A percentile compares a stretch with the other conserved stretches of the same genome.
phyloP scores from a whole-genome alignment of 2,888 invertebrate species.

The Elmis aenea region DNA sequence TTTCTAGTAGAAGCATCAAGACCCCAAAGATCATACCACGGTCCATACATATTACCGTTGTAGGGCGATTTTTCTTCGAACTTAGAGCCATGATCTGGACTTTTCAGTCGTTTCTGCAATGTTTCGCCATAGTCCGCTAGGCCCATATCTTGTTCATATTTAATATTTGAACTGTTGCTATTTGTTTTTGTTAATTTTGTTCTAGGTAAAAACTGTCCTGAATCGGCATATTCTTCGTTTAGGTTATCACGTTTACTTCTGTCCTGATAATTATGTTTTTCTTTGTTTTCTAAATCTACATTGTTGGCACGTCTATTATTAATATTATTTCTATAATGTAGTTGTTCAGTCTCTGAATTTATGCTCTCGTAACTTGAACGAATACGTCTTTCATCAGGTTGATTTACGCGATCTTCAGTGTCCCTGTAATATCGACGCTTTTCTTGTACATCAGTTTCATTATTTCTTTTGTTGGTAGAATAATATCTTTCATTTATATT shows the following conservation, averaged over 20 bases:
- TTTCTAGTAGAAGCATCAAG: conserved; percentile 59
- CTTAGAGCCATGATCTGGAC: conserved; percentile 41
- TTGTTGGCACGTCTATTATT: conserved; percentile 25
- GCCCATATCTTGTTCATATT: conserved; percentile 40
- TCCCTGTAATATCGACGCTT: conserved; percentile 36
- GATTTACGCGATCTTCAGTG: conserved; percentile 28
- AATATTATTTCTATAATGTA: conserved; percentile 23
- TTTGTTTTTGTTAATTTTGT: conserved; percentile 63
- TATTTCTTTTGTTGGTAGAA: conserved; percentile 25
- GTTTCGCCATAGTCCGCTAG: conserved; percentile 46
- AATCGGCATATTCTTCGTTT: conserved; percentile 42
- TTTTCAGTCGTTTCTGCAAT: conserved; percentile 45
- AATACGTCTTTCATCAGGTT: conserved; percentile 30
- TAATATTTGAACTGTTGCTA: conserved; percentile 39
- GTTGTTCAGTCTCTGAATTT: conserved; percentile 36
- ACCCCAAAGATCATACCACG: conserved; percentile 87
- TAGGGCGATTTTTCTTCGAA: conserved; percentile 50
- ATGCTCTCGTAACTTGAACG: conserved; percentile 43
- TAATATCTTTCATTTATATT: conserved; percentile 25
- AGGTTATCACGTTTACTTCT: conserved; percentile 40
- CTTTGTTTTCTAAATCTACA: conserved; percentile 32
- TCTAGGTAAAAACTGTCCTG: conserved; percentile 59
- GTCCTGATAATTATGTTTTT: conserved; percentile 30
- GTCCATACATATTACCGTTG: conserved; percentile 72
- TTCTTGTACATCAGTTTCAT: conserved; percentile 26